Evolutionary conservation across 2,888 invertebrate genomes (phyloP).

Genomic region (Diplazon laetatorius): DNA sequence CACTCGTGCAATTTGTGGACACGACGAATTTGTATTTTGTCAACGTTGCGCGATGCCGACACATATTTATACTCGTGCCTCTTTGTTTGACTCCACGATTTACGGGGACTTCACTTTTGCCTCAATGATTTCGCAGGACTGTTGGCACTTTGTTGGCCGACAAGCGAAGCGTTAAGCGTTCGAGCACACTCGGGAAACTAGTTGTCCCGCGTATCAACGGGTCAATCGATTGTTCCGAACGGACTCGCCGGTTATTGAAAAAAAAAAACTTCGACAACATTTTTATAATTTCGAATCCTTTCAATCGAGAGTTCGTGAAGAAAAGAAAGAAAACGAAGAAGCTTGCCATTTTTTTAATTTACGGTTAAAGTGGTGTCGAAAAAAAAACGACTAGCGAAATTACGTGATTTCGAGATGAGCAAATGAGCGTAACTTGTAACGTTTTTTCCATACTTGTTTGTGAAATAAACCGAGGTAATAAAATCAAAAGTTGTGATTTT

Average conservation of each 20-base stretch:
- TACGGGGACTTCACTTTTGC: slow-evolving; percentile 28
- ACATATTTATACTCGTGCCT: background rate
- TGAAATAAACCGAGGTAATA: no score
- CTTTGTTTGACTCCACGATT: slow-evolving; percentile 6
- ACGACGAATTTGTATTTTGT: no score
- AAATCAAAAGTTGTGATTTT: no score
- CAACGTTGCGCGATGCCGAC: no score
- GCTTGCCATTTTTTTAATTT: slow-evolving; percentile 3
- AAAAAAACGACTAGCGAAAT: no score
- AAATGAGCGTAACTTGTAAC: no score
- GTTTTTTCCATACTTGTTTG: no score
- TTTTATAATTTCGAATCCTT: background rate
- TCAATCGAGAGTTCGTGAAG: background rate
- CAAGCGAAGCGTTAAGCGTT: slow-evolving; percentile 58
- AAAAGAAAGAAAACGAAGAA: no score
- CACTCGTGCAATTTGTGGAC: background rate
- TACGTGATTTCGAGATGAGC: no score
- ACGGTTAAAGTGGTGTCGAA: background rate
- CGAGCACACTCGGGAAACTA: slow-evolving; percentile 26
- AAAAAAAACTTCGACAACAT: slow-evolving; percentile 10
- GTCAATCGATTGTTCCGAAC: slow-evolving; percentile 12
- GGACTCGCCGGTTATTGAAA: background rate
- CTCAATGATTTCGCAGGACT: slow-evolving; percentile 22
- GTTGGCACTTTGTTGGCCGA: slow-evolving; percentile 45
- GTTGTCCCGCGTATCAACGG: slow-evolving; percentile 19